Evolutionary conservation across 23 tunicate genomes (phyloP).

Genomic region (Phallusia fumigata): DNA sequence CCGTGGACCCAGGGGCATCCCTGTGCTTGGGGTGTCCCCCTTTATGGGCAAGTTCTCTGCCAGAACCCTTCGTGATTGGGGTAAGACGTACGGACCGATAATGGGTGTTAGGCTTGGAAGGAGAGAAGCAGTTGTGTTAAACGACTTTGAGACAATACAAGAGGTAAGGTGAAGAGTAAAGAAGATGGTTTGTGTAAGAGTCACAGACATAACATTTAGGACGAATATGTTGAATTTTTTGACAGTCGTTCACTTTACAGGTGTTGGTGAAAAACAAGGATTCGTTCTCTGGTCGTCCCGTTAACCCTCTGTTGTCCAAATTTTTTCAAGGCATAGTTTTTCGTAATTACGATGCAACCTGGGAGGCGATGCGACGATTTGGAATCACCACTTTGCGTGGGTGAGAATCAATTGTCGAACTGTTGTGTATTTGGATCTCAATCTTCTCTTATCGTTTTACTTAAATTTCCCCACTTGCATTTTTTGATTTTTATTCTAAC

Average conservation of each 20-base stretch:
- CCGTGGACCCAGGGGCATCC: neutral
- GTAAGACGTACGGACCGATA: neutral
- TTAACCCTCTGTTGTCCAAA: neutral
- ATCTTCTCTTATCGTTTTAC: too few species aligned
- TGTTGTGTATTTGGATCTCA: too few species aligned
- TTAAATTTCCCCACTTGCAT: too few species aligned
- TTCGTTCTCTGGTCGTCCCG: neutral
- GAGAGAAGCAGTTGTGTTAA: neutral
- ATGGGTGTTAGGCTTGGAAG: neutral
- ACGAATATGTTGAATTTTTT: too few species aligned
- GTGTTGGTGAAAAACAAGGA: neutral
- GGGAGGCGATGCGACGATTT: neutral
- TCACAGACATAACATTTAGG: too few species aligned
- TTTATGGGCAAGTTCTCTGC: neutral
- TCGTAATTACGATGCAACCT: neutral
- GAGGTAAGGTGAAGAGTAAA: too few species aligned
- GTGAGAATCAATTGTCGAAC: neutral
- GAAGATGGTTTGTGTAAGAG: too few species aligned
- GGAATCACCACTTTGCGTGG: conserved; percentile 1
- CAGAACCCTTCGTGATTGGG: neutral
- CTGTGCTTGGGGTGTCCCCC: neutral
- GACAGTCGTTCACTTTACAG: neutral
- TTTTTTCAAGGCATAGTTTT: neutral
- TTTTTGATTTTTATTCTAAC: too few species aligned
- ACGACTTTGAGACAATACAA: neutral